phyloP scores from a whole-genome alignment of 2,113 vertebrate species.

The Heteronetta atricapilla region DNA sequence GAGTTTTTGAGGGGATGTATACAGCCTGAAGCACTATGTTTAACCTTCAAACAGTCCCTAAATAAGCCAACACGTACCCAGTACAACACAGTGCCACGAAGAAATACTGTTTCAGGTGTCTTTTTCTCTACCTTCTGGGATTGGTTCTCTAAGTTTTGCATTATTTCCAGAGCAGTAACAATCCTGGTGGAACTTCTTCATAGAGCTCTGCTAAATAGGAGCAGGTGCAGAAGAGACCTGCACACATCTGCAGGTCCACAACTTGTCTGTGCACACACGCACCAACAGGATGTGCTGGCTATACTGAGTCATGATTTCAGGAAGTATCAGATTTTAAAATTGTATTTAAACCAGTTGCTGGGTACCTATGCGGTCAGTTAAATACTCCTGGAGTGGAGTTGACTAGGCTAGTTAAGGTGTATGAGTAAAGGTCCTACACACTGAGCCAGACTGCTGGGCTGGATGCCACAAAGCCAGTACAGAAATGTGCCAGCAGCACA shows the following conservation, averaged over 20 bases:
- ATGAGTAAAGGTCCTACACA: not conserved
- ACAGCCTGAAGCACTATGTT: not conserved
- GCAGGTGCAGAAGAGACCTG: not conserved
- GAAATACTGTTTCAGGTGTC: not conserved
- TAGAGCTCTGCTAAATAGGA: not conserved
- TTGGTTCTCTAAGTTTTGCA: not conserved
- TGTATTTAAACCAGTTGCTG: not conserved
- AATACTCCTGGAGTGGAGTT: not conserved
- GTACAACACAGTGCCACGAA: not conserved
- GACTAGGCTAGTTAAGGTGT: too few species aligned
- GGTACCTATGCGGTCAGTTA: not conserved
- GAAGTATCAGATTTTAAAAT: not conserved
- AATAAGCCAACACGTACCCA: not conserved
- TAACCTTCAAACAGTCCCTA: not conserved
- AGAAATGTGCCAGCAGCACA: not conserved
- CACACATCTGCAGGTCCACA: not conserved
- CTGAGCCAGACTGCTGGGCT: not conserved
- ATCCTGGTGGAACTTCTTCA: not conserved
- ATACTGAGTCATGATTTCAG: not conserved
- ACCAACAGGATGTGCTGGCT: not conserved
- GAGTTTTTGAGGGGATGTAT: not conserved
- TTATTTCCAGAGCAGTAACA: not conserved
- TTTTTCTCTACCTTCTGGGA: not conserved
- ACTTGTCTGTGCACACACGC: accelerated
- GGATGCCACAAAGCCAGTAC: not conserved